Percentiles rank a stretch among this genome's conserved stretches.
Conservation (phyloP, 2,797 vertebrate genomes). For the Carduelis carduelis region DNA sequence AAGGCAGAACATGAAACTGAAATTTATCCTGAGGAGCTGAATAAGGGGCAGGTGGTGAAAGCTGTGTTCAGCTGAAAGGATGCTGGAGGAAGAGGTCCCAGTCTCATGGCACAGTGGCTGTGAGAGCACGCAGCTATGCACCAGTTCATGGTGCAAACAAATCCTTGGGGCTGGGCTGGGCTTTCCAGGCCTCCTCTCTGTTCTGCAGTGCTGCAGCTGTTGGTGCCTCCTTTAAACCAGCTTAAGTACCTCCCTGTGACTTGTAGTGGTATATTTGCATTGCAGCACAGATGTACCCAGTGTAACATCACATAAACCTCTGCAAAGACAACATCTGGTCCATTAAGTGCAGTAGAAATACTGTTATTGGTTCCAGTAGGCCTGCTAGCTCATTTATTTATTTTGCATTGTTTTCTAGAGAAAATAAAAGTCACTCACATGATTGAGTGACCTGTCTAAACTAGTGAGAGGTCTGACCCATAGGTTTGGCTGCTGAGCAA, state of each 20-base stretch:
- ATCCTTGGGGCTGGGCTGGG: not conserved
- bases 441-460: not conserved
- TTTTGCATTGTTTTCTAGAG: not conserved
- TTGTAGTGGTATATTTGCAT: not conserved
- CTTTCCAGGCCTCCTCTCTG: not conserved
- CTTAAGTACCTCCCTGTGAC: not conserved
- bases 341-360: not conserved
- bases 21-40: not conserved
- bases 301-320: not conserved
- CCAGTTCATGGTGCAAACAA: not conserved
- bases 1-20: not conserved
- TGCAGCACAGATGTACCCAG: not conserved
- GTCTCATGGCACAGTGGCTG: fast-evolving
- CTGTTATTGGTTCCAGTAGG: not conserved
- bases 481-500: not conserved
- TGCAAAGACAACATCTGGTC: conserved; percentile 8
- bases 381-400: not conserved
- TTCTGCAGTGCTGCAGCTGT: not conserved
- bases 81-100: not conserved
- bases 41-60: not conserved
- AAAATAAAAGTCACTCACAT: not conserved
- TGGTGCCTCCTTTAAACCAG: not conserved
- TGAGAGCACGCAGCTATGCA: not conserved
- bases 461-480: not conserved
- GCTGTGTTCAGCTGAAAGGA: not conserved